These are phyloP conservation scores for Protaetia brevitarsis DNA, from an alignment of 1,140 invertebrate species.

Conservation along the genomic window DNA sequence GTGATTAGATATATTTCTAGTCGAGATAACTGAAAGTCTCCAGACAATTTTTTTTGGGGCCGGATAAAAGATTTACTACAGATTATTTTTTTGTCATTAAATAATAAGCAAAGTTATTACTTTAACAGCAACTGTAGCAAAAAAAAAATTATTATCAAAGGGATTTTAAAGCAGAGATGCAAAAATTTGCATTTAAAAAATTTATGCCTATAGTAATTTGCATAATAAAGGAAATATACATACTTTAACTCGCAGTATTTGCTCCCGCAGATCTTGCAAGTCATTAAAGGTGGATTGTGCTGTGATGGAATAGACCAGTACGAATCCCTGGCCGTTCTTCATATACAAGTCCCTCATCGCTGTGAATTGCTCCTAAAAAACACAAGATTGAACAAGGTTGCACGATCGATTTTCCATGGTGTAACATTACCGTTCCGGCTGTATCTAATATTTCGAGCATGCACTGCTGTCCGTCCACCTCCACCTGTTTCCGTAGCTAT, in stretches of 20 bases:
- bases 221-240: not conserved
- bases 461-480: conserved; percentile 97
- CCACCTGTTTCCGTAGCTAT: conserved; percentile 99
- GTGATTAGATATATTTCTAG: too few species aligned
- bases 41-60: too few species aligned
- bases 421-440: conserved; percentile 73
- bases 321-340: conserved; percentile 95
- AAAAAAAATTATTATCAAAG: too few species aligned
- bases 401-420: not conserved
- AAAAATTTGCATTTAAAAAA: too few species aligned
- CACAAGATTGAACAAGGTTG: not conserved
- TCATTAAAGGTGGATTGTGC: conserved; percentile 99
- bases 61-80: too few species aligned
- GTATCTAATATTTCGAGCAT: conserved; percentile 99
- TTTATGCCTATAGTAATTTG: too few species aligned
- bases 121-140: too few species aligned
- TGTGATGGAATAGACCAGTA: conserved; percentile 89
- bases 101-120: too few species aligned
- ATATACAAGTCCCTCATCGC: conserved; percentile 99
- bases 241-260: conserved; percentile 98
- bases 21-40: too few species aligned
- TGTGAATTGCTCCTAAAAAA: conserved; percentile 88
- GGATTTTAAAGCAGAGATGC: too few species aligned
- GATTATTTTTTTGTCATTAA: too few species aligned
- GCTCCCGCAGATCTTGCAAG: conserved; percentile 96